Evolutionary conservation across 2,113 vertebrate species (phyloP).

Genomic region (Carassius carassius): DNA sequence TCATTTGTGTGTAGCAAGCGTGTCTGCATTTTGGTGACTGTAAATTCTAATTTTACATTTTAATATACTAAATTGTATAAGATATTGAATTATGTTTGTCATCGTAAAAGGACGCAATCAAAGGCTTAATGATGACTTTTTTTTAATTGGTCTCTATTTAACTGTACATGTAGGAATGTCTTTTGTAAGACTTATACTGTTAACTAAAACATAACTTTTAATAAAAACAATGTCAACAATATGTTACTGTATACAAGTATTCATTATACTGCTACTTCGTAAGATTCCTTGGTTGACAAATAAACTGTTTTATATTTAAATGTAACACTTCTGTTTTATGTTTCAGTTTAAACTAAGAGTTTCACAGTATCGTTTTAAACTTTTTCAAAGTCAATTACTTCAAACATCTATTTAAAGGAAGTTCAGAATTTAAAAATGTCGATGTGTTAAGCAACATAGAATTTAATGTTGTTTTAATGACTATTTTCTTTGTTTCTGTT

Average conservation of each 20-base stretch:
- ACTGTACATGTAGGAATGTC: background rate
- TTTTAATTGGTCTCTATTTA: background rate
- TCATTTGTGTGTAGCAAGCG: too few relatives aligned
- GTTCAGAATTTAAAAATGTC: background rate
- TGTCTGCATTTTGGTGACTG: too few relatives aligned
- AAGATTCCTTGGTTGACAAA: background rate
- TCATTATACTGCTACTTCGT: background rate
- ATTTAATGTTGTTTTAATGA: background rate
- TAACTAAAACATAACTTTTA: background rate
- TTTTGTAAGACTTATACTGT: background rate
- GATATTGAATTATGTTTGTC: background rate
- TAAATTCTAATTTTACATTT: background rate
- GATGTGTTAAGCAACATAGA: background rate
- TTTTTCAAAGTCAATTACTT: too few relatives aligned
- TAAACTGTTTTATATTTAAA: too few relatives aligned
- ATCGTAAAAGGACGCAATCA: background rate
- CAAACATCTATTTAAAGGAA: background rate
- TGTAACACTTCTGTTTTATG: too few relatives aligned
- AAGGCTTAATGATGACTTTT: too few relatives aligned
- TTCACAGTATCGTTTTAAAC: background rate
- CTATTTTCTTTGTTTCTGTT: background rate
- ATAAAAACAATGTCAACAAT: background rate
- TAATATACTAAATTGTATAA: background rate
- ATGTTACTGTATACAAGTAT: background rate
- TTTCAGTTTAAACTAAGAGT: too few relatives aligned